Percentiles rank a stretch among this genome's conserved stretches.
phyloP scores from a whole-genome alignment of 2,888 invertebrate genomes.

The Cryptophagus acutangulus region DNA sequence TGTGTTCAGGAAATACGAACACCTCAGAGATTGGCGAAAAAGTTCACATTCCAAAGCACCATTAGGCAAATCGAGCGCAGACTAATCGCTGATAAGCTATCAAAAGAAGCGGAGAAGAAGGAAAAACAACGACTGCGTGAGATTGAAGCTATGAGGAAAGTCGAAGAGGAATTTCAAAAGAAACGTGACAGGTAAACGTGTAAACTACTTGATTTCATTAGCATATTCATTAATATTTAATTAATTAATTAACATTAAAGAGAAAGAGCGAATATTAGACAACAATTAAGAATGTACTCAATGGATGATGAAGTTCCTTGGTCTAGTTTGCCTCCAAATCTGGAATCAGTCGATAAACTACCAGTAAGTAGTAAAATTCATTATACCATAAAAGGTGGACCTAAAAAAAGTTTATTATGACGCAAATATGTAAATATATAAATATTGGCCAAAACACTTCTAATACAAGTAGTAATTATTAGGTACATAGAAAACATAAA shows the following conservation, averaged over 20 bases:
- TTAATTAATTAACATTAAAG: conserved; percentile 36
- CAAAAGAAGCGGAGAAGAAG: conserved; percentile 70
- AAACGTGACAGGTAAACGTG: conserved; percentile 59
- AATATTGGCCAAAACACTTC: no score
- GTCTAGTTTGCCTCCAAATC: conserved; percentile 54
- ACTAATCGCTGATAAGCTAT: conserved; percentile 68
- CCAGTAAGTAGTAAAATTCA: not conserved
- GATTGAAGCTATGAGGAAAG: conserved; percentile 76
- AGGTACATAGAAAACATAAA: no score
- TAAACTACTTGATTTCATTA: conserved; percentile 17
- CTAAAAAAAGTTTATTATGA: no score
- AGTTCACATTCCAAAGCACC: conserved; percentile 81
- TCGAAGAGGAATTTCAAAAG: conserved; percentile 82
- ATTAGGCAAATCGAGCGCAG: conserved; percentile 75
- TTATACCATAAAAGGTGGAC: no score
- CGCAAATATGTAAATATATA: no score
- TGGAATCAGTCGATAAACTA: conserved; percentile 35
- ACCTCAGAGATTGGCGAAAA: conserved; percentile 50
- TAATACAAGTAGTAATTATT: no score
- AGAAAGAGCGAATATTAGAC: conserved; percentile 70
- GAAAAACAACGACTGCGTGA: conserved; percentile 71
- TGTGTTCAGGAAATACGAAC: conserved; percentile 21
- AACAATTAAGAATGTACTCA: conserved; percentile 68
- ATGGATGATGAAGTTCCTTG: conserved; percentile 58
- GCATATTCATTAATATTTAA: not conserved